phyloP scores from a whole-genome alignment of 2,797 vertebrate species.

The Nothura maculosa region DNA sequence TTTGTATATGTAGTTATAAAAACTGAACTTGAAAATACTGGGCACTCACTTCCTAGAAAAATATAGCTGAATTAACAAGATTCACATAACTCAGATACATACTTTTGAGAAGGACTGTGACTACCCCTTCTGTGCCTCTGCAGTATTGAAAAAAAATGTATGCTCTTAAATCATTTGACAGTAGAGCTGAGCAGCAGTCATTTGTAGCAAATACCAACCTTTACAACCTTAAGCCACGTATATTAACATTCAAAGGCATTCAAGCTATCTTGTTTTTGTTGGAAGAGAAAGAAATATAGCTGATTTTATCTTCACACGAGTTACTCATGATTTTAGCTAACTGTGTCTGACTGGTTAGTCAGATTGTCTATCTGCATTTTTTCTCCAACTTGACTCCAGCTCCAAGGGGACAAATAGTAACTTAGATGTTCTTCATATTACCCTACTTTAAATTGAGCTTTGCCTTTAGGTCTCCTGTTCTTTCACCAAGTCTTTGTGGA shows the following conservation, averaged over 20 bases:
- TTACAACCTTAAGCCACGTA: neutral
- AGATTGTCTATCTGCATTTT: neutral
- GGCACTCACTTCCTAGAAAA: slow-evolving; percentile 25
- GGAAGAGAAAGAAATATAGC: neutral
- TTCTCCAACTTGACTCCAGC: neutral
- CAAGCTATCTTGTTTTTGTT: neutral
- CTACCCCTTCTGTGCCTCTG: neutral
- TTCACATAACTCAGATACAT: neutral
- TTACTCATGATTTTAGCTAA: neutral
- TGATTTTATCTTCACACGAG: neutral
- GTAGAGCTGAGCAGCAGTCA: neutral
- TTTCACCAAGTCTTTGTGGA: neutral
- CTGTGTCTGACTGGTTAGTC: neutral
- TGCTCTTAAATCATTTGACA: neutral
- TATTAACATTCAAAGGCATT: neutral
- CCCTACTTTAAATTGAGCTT: neutral
- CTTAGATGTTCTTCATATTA: neutral
- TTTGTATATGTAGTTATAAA: neutral
- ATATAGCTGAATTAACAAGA: neutral
- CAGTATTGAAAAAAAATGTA: neutral
- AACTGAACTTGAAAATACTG: neutral
- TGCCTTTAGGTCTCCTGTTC: neutral
- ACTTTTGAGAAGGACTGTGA: slow-evolving; percentile 12
- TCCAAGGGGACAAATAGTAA: neutral
- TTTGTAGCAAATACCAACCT: neutral